Percentiles rank a stretch among this genome's conserved stretches.
Conservation (phyloP, 1,140 invertebrate genomes). For the Ditylenchus dipsaci region DNA sequence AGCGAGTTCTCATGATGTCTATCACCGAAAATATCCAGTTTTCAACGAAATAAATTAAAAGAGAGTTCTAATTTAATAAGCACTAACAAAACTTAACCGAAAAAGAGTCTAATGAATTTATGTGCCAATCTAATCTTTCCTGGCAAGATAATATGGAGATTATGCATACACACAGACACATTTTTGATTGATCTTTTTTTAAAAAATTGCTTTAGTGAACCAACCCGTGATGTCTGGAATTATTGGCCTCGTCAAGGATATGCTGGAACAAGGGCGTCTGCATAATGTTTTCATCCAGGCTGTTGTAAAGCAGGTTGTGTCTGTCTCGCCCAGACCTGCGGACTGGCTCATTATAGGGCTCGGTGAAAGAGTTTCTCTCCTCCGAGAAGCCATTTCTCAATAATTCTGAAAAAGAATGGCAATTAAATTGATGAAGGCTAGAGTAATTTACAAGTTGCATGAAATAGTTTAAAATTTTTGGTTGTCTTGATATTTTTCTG, state of each 20-base stretch:
- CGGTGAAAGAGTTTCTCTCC: too few relatives aligned
- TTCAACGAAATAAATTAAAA: neutral
- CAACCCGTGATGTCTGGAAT: neutral
- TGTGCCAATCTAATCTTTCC: neutral
- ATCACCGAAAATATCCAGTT: neutral
- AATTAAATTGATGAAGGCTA: too few relatives aligned
- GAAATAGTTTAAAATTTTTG: too few relatives aligned
- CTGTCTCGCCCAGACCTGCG: constrained; percentile 11
- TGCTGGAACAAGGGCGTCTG: constrained; percentile 1
- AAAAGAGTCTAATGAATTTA: neutral
- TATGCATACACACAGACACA: too few relatives aligned
- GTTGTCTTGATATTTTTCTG: too few relatives aligned
- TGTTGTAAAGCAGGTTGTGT: constrained; percentile 12
- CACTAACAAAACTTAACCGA: neutral
- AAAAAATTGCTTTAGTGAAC: constrained; percentile 1
- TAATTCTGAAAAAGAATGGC: too few relatives aligned
- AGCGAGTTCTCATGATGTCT: too few relatives aligned
- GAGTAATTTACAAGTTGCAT: too few relatives aligned
- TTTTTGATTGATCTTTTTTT: neutral
- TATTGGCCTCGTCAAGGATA: neutral
- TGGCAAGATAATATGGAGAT: neutral
- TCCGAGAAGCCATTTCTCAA: too few relatives aligned
- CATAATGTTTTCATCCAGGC: constrained; percentile 10
- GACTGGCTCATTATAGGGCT: neutral
- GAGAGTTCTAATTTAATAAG: neutral